phyloP scores from a whole-genome alignment of 2,797 vertebrate genomes.

The Sus cebifrons region DNA sequence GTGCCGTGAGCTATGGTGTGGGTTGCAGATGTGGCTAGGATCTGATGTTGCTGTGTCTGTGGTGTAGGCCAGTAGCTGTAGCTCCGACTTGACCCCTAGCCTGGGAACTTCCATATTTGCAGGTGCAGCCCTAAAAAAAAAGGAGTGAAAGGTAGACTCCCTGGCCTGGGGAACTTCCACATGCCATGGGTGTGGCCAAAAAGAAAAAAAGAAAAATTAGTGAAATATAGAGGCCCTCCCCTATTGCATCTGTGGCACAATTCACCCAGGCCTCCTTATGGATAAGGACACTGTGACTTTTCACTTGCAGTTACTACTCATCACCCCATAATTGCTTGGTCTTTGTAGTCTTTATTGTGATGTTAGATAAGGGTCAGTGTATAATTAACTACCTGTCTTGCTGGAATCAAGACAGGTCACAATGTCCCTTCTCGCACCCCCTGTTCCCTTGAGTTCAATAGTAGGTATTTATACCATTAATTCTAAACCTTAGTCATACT shows the following conservation, averaged over 20 bases:
- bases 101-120: no score
- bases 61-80: no score
- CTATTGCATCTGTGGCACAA: not conserved
- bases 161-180: no score
- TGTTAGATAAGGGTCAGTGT: not conserved
- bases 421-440: not conserved
- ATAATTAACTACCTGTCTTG: not conserved
- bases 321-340: not conserved
- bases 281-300: not conserved
- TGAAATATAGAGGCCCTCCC: not conserved
- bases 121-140: no score
- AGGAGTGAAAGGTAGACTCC: no score
- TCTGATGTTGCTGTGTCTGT: no score
- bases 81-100: no score
- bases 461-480: constrained; percentile 37
- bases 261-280: not conserved
- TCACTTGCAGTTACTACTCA: not conserved
- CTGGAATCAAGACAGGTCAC: not conserved
- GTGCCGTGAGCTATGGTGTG: no score
- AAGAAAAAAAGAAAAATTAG: not conserved
- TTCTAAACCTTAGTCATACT: constrained; percentile 27
- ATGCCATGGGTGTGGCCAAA: no score
- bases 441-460: constrained; percentile 12
- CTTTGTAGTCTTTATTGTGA: not conserved
- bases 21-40: no score